Percentiles rank a stretch among this genome's conserved stretches.
These are phyloP conservation scores for Notoglanidium macrostoma DNA, from an alignment of 2,797 vertebrate species.

Conservation along the genomic window DNA sequence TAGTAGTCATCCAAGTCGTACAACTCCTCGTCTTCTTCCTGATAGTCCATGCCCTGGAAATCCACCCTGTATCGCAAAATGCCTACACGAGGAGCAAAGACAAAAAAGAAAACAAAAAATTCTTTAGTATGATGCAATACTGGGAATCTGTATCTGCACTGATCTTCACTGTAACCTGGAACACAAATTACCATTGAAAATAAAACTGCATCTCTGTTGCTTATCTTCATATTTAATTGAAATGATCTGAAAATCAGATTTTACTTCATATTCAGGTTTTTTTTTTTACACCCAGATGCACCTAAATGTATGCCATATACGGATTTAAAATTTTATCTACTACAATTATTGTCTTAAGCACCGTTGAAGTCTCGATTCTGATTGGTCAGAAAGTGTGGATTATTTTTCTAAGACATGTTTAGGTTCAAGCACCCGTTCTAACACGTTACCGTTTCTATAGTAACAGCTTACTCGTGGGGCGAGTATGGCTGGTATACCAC, in stretches of 20 bases:
- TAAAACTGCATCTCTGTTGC: neutral
- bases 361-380: neutral
- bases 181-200: neutral
- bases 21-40: conserved; percentile 87
- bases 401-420: neutral
- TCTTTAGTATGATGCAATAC: neutral
- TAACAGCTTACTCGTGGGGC: neutral
- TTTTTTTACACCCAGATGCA: neutral
- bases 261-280: neutral
- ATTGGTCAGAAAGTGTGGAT: neutral
- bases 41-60: conserved; percentile 92
- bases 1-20: conserved; percentile 96
- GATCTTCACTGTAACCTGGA: neutral
- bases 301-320: neutral
- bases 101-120: neutral
- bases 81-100: conserved; percentile 65
- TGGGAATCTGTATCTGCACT: neutral
- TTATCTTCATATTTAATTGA: neutral
- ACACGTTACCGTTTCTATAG: neutral
- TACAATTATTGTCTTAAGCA: neutral
- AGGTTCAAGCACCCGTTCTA: neutral
- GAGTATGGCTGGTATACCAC: no score
- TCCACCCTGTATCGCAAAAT: conserved; percentile 90
- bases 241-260: neutral
- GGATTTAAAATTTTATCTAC: neutral